Evolutionary conservation across 2,113 vertebrate species (phyloP).

Genomic region (Mesembrinibis cayennensis): DNA sequence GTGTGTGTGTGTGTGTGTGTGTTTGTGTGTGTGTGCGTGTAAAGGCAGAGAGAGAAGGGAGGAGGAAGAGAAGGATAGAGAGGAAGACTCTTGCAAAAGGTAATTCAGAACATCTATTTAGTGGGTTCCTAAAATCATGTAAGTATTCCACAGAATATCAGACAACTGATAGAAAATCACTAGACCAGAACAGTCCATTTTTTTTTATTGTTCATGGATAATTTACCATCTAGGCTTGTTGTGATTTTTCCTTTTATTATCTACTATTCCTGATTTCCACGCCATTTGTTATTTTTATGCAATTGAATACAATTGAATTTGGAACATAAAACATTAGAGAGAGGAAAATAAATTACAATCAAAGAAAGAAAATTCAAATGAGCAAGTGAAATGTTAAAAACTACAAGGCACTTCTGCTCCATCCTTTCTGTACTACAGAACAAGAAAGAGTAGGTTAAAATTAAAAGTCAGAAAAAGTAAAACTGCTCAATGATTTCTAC

Average conservation of each 20-base stretch:
- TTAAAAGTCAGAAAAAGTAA: neutral
- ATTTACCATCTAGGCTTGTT: slow-evolving; percentile 33
- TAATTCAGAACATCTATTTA: neutral
- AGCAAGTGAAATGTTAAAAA: neutral
- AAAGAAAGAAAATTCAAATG: slow-evolving; percentile 35
- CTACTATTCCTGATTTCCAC: slow-evolving; percentile 32
- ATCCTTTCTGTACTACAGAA: neutral
- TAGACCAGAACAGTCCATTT: neutral
- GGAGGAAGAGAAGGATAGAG: neutral
- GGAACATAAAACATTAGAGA: slow-evolving; percentile 51
- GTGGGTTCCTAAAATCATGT: neutral
- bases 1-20: neutral
- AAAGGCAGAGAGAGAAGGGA: neutral
- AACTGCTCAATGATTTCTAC: neutral
- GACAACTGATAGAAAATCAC: slow-evolving; percentile 12
- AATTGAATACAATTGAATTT: slow-evolving; percentile 62
- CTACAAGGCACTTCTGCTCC: neutral
- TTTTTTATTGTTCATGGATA: slow-evolving; percentile 49
- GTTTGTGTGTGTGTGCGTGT: neutral
- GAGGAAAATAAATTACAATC: slow-evolving; percentile 17
- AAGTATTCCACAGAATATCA: neutral
- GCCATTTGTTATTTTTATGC: slow-evolving; percentile 45
- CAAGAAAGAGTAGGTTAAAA: neutral
- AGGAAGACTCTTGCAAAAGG: neutral
- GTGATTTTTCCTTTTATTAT: slow-evolving; percentile 20